phyloP scores from a whole-genome alignment of 2,797 vertebrate species.

The Artibeus lituratus region DNA sequence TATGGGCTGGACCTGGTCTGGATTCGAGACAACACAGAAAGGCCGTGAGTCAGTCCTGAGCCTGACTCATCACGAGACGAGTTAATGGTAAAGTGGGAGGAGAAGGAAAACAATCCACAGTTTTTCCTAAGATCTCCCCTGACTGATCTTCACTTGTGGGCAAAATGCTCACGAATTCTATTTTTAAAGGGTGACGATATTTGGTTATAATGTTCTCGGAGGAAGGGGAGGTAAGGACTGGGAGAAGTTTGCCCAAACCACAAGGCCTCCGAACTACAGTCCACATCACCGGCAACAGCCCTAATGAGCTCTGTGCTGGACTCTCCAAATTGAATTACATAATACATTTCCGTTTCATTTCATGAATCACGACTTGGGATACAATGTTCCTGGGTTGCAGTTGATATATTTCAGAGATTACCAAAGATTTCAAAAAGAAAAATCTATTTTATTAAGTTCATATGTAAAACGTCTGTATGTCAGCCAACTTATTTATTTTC shows the following conservation, averaged over 20 bases:
- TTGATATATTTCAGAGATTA: constrained; percentile 70
- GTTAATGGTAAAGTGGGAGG: neutral
- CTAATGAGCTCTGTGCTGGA: constrained; percentile 61
- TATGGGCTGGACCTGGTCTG: neutral
- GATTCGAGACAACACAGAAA: neutral
- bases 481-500: constrained; percentile 56
- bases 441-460: constrained; percentile 67
- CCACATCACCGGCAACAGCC: constrained; percentile 49
- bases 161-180: constrained; percentile 56
- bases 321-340: constrained; percentile 65
- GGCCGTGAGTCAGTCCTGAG: neutral
- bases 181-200: constrained; percentile 71
- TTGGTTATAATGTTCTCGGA: constrained; percentile 63
- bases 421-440: constrained; percentile 56
- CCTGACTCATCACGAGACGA: constrained; percentile 31
- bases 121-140: constrained; percentile 33
- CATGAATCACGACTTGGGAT: constrained; percentile 66
- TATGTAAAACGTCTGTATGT: constrained; percentile 65
- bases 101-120: neutral
- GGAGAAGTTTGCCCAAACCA: constrained; percentile 61
- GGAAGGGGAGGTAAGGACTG: constrained; percentile 42
- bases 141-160: constrained; percentile 49
- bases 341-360: constrained; percentile 65
- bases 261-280: constrained; percentile 36
- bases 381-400: constrained; percentile 71